Conservation (phyloP, 1,140 invertebrate genomes). For the Saxidomus purpurata region DNA sequence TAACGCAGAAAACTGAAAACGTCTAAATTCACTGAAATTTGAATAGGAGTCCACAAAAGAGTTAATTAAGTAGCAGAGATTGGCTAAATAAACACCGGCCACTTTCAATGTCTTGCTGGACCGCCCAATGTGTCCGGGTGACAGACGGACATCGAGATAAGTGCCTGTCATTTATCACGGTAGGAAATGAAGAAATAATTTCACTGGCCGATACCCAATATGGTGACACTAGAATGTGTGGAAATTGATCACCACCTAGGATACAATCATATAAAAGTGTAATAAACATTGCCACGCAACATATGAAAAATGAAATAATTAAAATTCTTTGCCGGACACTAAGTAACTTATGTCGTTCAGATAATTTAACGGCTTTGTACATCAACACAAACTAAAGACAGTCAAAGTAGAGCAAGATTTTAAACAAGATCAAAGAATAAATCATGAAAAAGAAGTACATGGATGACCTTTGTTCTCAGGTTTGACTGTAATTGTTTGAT, state of each 20-base stretch:
- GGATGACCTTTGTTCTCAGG: no score
- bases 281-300: background rate
- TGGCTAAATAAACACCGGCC: background rate
- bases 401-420: no score
- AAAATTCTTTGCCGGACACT: no score
- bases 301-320: background rate
- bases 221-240: conserved; percentile 3
- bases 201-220: background rate
- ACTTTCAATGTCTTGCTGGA: background rate
- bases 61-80: background rate
- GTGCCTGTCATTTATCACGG: conserved; percentile 5
- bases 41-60: no score
- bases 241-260: background rate
- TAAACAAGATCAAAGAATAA: no score
- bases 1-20: no score
- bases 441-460: no score
- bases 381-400: no score
- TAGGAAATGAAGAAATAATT: conserved; percentile 32
- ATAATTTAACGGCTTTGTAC: no score
- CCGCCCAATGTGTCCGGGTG: conserved; percentile 19
- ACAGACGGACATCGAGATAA: background rate
- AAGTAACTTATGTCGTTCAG: no score
- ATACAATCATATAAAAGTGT: background rate
- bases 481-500: no score
- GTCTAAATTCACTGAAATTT: no score